Conservation (phyloP, 2,888 invertebrate genomes). For the Acanthococcus lagerstroemiae region DNA sequence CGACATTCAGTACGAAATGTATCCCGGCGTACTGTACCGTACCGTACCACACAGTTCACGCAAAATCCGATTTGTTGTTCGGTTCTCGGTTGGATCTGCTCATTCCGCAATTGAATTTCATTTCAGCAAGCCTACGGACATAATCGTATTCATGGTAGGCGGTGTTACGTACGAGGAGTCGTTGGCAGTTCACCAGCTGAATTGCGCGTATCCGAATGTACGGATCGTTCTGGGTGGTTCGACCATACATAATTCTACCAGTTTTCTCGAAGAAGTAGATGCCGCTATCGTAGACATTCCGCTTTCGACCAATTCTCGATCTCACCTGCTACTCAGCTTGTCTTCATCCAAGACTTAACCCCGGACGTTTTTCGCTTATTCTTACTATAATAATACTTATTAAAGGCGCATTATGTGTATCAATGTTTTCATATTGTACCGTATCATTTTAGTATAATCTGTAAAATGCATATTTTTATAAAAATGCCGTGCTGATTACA, state of each 20-base stretch:
- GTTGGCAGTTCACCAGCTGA: conserved; percentile 68
- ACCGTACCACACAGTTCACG: too few species aligned
- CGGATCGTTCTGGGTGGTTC: conserved; percentile 84
- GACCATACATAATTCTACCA: conserved; percentile 74
- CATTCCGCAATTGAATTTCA: neutral
- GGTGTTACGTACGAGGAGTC: conserved; percentile 96
- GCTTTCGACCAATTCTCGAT: neutral
- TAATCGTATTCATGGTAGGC: conserved; percentile 94
- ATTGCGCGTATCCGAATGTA: conserved; percentile 59
- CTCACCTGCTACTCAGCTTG: neutral
- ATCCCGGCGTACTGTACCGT: too few species aligned
- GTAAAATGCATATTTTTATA: too few species aligned
- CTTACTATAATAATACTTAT: neutral
- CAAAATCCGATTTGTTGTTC: too few species aligned
- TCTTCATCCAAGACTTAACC: too few species aligned
- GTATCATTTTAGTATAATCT: too few species aligned
- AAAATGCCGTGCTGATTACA: too few species aligned
- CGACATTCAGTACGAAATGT: neutral
- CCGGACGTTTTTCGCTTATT: too few species aligned
- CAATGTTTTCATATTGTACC: neutral
- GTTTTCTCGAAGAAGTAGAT: conserved; percentile 46
- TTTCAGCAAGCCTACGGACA: conserved; percentile 64
- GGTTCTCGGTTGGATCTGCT: too few species aligned
- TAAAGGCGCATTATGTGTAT: neutral
- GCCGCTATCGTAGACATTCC: conserved; percentile 28